Base-by-base conservation (phyloP, 2,888 invertebrate species). In the Drosophila infuscata region DNA sequence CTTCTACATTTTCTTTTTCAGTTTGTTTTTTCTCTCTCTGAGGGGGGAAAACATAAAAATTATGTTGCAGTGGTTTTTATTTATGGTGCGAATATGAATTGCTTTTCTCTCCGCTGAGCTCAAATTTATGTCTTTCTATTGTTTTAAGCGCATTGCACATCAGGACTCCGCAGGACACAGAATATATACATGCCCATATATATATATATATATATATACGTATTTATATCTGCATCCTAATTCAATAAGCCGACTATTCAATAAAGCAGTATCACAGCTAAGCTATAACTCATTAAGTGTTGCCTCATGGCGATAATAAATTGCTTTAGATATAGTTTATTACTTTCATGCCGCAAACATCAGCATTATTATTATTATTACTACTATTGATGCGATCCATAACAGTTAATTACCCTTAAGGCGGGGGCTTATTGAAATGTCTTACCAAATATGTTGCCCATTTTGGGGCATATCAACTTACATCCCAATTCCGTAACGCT, bases 31-130 rank as follows among this genome's bases (percentile, higher is more conserved):
- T 20, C n/a, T 41, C 35, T 41, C 36, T 49, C 20, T 33, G 1
- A 17, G 20, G 17, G 5, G n/a, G 30, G 20, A 30, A 17, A 20
- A 43, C 53, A 67, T 74, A 56, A 74, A 58, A 75, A 78, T 65
- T 48, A 80, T 81, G 69, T 61, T 81, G 84, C 84, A 83, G 76
- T 69, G 76, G 53, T 67, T 81, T 70, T 61, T 70, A 67, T 70
- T 77, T 77, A 70, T 70, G 71, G 33, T 17, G 49, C 33, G 33
- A 48, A 5, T 54, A 49, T 70, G 62, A 63, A 62, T 62, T 57
- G 48, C 70, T 70, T 46, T 57, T 29, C 62, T 32, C 41, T 29
- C 43, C 29, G 41, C 20, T 11, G 9, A 41, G 57, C 62, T 51
- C 11, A 64, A 70, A 70, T 71, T 69, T 66, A 74, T 71, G 75